A percentile compares a stretch with the other conserved stretches of the same genome.
phyloP scores from a whole-genome alignment of 2,113 vertebrate genomes.

The Xyrauchen texanus region DNA sequence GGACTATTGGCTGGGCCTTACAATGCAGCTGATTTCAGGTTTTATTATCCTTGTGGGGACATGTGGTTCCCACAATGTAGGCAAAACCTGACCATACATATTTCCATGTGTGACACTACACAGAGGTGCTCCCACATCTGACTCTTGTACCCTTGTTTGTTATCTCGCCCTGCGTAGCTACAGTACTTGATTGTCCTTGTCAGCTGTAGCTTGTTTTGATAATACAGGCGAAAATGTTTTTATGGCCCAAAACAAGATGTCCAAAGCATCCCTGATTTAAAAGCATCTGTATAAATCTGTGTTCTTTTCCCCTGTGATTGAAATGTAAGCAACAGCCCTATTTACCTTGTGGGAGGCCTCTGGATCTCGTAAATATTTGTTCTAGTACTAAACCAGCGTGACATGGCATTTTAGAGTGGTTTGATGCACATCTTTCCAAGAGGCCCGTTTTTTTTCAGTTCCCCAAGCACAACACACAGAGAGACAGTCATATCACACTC shows the following conservation, averaged over 20 bases:
- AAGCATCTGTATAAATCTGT: slow-evolving; percentile 44
- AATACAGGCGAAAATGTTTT: slow-evolving; percentile 44
- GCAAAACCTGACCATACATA: too few species aligned
- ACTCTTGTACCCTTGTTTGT: slow-evolving; percentile 14
- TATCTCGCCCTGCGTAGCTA: slow-evolving; percentile 1
- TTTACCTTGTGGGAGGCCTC: slow-evolving; percentile 77
- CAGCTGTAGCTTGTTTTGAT: slow-evolving; percentile 44
- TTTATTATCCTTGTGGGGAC: too few species aligned
- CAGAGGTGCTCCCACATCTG: background rate
- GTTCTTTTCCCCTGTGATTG: slow-evolving; percentile 58
- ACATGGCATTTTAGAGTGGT: slow-evolving; percentile 77
- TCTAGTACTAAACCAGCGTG: slow-evolving; percentile 72
- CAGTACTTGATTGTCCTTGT: slow-evolving; percentile 7
- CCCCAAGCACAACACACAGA: slow-evolving; percentile 62
- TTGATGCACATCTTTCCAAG: slow-evolving; percentile 65
- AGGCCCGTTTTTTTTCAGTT: slow-evolving; percentile 46
- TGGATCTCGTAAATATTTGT: slow-evolving; percentile 80
- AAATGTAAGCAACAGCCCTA: slow-evolving; percentile 76
- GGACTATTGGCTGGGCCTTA: too few species aligned
- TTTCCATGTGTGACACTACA: background rate
- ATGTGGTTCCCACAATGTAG: too few species aligned
- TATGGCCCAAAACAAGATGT: slow-evolving; percentile 60
- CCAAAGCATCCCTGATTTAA: slow-evolving; percentile 61
- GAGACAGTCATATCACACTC: slow-evolving; percentile 52
- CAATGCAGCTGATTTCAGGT: too few species aligned